A percentile compares a stretch with the other conserved stretches of the same genome.
Evolutionary conservation across 2,888 invertebrate genomes (phyloP).

Genomic region (Boloria selene): DNA sequence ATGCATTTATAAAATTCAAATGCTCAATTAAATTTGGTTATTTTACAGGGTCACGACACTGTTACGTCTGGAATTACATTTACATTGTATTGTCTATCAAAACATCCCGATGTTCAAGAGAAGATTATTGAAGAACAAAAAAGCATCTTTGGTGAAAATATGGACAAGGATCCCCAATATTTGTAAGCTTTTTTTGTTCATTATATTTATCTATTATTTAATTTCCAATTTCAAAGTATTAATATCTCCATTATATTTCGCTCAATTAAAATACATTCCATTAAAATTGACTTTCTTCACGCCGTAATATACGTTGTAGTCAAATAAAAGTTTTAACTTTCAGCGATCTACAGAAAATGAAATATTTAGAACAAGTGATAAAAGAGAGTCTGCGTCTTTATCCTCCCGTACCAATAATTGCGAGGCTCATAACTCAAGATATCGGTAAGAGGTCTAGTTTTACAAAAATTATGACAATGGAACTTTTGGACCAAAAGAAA

Average conservation of each 20-base stretch:
- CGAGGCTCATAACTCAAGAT: conserved; percentile 63
- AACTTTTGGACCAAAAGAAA: too few species aligned
- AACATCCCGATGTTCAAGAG: conserved; percentile 75
- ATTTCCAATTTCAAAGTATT: too few species aligned
- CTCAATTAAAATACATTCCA: too few species aligned
- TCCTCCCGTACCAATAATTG: conserved; percentile 78
- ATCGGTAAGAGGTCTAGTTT: conserved; percentile 50
- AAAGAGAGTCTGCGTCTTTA: conserved; percentile 79
- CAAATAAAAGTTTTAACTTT: conserved; percentile 29
- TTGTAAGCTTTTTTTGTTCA: conserved; percentile 50
- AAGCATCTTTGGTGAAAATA: conserved; percentile 63
- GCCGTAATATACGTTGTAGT: too few species aligned
- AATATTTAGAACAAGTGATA: conserved; percentile 78
- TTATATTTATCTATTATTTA: not conserved
- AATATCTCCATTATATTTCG: too few species aligned
- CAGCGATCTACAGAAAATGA: conserved; percentile 77
- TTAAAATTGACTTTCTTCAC: too few species aligned
- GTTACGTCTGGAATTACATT: conserved; percentile 82
- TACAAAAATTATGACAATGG: too few species aligned
- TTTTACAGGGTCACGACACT: conserved; percentile 80
- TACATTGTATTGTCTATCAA: conserved; percentile 74
- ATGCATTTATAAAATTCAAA: too few species aligned
- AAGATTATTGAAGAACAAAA: conserved; percentile 76
- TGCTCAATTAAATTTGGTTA: not conserved
- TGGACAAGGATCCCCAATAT: conserved; percentile 60